These are phyloP conservation scores for Malthinus flaveolus DNA, from an alignment of 2,888 invertebrate genomes.

Conservation along the genomic window DNA sequence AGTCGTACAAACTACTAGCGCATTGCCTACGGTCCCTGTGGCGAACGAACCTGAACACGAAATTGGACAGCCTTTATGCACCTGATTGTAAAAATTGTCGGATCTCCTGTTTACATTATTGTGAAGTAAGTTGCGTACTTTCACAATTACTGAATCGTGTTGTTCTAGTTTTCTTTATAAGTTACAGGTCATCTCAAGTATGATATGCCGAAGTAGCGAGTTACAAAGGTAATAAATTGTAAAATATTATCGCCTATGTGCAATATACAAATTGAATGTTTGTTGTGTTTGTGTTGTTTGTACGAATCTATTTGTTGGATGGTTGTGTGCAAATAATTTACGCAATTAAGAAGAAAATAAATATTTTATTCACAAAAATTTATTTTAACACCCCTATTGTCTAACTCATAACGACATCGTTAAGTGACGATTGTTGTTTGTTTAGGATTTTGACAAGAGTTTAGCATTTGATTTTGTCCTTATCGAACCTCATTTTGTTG, in stretches of 20 bases:
- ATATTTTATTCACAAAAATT: background rate
- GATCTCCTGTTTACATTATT: too few relatives aligned
- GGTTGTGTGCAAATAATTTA: background rate
- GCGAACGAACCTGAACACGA: conserved; percentile 27
- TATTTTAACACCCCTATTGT: too few relatives aligned
- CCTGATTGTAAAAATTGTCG: conserved; percentile 40
- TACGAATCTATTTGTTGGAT: conserved; percentile 6
- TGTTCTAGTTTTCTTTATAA: conserved; percentile 25
- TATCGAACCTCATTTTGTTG: too few relatives aligned
- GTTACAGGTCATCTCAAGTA: background rate
- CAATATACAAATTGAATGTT: conserved; percentile 31
- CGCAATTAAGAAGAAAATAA: background rate
- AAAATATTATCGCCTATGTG: conserved; percentile 53
- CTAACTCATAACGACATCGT: too few relatives aligned
- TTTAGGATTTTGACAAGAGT: too few relatives aligned
- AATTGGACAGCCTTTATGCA: conserved; percentile 44
- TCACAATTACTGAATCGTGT: conserved; percentile 10
- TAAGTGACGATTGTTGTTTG: too few relatives aligned
- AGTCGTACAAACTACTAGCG: conserved; percentile 7
- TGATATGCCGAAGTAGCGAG: background rate
- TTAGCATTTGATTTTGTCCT: too few relatives aligned
- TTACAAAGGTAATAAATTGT: conserved; percentile 35
- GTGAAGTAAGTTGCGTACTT: too few relatives aligned
- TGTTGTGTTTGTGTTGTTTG: background rate
- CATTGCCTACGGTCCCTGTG: conserved; percentile 31